A percentile compares a stretch with the other conserved stretches of the same genome.
These are phyloP conservation scores for Polymixis lichenea DNA, from an alignment of 2,888 invertebrate species.

Conservation along the genomic window DNA sequence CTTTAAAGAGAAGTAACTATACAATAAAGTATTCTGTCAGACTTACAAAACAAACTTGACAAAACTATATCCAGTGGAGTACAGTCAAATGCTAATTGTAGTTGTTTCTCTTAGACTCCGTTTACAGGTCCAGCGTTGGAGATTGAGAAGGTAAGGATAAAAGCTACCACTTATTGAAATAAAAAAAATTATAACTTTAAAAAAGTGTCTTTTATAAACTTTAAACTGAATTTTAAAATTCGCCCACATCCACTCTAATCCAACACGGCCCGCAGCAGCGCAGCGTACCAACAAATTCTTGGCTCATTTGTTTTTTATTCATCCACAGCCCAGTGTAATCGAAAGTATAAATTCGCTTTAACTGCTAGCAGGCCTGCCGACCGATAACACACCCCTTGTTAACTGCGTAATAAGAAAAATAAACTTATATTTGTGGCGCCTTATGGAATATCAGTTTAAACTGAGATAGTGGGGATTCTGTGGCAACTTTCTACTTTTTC, in stretches of 20 bases:
- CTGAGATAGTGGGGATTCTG: constrained; percentile 63
- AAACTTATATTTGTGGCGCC: constrained; percentile 84
- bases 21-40: background rate
- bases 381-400: constrained; percentile 87
- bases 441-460: constrained; percentile 85
- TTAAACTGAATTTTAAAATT: constrained; percentile 15
- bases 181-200: too few species aligned
- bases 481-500: constrained; percentile 4
- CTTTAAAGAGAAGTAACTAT: background rate
- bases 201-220: background rate
- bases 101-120: background rate
- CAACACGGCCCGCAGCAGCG: constrained; percentile 71
- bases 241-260: constrained; percentile 71
- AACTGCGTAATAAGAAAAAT: constrained; percentile 88
- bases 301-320: constrained; percentile 90
- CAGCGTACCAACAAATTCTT: constrained; percentile 88
- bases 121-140: background rate
- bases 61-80: background rate
- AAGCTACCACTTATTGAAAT: too few species aligned
- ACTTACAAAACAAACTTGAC: background rate
- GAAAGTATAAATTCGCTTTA: constrained; percentile 90
- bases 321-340: constrained; percentile 86
- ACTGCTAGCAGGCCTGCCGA: constrained; percentile 82
- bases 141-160: too few species aligned
- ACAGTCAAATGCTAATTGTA: background rate